Percentiles rank a stretch among this genome's conserved stretches.
phyloP scores from a whole-genome alignment of 2,113 vertebrate species.

The Raja brachyura region DNA sequence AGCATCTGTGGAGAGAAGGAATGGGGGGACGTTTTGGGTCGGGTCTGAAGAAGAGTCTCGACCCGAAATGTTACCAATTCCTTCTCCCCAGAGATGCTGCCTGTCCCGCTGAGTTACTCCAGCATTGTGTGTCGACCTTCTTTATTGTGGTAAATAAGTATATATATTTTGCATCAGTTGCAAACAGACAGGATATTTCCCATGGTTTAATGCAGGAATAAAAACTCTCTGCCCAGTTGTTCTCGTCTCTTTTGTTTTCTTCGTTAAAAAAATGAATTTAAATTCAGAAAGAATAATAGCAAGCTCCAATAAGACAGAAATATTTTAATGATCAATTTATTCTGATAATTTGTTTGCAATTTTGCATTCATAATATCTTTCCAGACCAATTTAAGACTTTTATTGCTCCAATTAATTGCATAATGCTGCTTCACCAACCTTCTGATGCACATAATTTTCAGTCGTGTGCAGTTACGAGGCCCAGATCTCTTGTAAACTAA shows the following conservation, averaged over 20 bases:
- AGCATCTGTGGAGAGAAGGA: too few species aligned
- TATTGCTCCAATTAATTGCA: background rate
- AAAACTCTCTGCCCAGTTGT: background rate
- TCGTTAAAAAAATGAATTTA: background rate
- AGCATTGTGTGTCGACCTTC: too few species aligned
- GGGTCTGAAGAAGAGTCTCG: too few species aligned
- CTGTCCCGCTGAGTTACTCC: too few species aligned
- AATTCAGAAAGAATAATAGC: background rate
- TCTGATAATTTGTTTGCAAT: background rate
- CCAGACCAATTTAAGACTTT: background rate
- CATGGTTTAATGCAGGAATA: background rate
- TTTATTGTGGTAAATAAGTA: background rate
- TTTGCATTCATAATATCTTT: background rate
- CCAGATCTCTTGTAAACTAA: background rate
- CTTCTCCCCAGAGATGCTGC: too few species aligned
- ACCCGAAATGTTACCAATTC: too few species aligned
- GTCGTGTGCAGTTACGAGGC: background rate
- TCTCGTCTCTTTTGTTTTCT: background rate
- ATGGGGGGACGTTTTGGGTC: too few species aligned
- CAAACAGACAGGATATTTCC: background rate
- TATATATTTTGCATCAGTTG: background rate
- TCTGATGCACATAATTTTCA: background rate
- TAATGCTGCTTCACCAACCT: background rate
- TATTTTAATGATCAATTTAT: background rate
- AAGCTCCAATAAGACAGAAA: background rate